A percentile compares a stretch with the other conserved stretches of the same genome.
These are phyloP conservation scores for Cerastis rubricosa DNA, from an alignment of 2,888 invertebrate species.

Conservation along the genomic window DNA sequence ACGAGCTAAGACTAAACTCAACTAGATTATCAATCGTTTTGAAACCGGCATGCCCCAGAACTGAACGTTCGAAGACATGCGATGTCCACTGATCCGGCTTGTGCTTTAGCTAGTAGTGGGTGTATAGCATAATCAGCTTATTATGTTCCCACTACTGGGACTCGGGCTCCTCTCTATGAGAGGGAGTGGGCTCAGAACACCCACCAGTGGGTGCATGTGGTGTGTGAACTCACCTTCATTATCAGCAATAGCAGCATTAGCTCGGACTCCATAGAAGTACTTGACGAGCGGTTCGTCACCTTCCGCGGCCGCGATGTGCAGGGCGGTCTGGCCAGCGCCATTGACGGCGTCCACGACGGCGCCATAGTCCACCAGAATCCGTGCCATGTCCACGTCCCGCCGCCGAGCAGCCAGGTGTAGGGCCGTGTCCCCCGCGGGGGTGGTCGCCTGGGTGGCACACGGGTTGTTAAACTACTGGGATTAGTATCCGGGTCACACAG, in stretches of 20 bases:
- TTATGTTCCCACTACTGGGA: too few relatives aligned
- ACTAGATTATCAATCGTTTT: neutral
- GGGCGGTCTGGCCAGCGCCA: constrained; percentile 97
- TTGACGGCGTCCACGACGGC: constrained; percentile 98
- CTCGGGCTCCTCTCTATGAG: too few relatives aligned
- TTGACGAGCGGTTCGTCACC: constrained; percentile 98
- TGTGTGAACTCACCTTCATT: constrained; percentile 93
- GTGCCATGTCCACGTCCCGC: constrained; percentile 97
- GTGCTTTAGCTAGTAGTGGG: neutral
- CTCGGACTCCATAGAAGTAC: constrained; percentile 98
- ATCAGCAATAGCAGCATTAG: constrained; percentile 98
- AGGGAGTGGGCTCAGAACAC: too few relatives aligned
- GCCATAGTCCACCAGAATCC: constrained; percentile 97
- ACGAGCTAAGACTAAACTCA: too few relatives aligned
- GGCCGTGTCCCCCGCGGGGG: constrained; percentile 97
- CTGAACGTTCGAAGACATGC: neutral
- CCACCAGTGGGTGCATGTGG: neutral
- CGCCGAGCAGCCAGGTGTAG: constrained; percentile 98
- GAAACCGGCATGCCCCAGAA: neutral
- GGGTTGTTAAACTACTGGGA: constrained; percentile 61
- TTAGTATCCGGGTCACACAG: constrained; percentile 60
- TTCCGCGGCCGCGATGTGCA: constrained; percentile 98
- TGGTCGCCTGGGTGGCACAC: constrained; percentile 91
- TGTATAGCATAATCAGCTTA: too few relatives aligned
- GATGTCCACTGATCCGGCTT: neutral